Conservation (phyloP, 2,113 vertebrate species). For the Oxygymnocypris stewartii region DNA sequence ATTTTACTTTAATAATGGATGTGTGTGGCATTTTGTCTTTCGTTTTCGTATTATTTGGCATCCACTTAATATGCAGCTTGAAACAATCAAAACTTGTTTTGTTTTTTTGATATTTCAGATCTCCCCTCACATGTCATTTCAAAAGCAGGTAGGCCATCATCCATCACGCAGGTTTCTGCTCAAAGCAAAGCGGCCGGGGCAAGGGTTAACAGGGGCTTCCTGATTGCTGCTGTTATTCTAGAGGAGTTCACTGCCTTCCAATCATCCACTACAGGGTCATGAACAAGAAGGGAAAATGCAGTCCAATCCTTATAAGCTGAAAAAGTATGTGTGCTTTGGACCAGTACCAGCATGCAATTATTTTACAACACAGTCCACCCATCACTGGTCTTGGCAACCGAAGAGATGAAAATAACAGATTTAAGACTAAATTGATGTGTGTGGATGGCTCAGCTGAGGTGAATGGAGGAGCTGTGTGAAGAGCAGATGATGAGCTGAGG, state of each 20-base stretch:
- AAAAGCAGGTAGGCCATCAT: slow-evolving; percentile 40
- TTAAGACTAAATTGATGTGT: slow-evolving; percentile 16
- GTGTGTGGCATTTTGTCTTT: not conserved
- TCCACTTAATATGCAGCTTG: slow-evolving; percentile 36
- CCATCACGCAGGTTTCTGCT: slow-evolving; percentile 43
- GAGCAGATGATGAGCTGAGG: not conserved
- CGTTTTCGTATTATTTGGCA: slow-evolving; percentile 32
- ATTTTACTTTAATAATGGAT: slow-evolving; percentile 22
- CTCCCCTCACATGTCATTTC: slow-evolving; percentile 25
- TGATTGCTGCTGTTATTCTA: slow-evolving; percentile 54
- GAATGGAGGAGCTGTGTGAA: not conserved
- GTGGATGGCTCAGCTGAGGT: not conserved
- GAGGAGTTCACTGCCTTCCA: slow-evolving; percentile 51
- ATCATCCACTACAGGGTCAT: slow-evolving; percentile 49
- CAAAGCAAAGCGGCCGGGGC: slow-evolving; percentile 24
- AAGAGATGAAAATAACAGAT: slow-evolving; percentile 5
- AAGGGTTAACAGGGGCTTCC: slow-evolving; percentile 48
- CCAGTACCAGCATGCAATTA: slow-evolving; percentile 39
- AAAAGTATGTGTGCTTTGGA: slow-evolving; percentile 51
- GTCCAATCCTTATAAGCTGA: slow-evolving; percentile 52
- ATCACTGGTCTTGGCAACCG: not conserved
- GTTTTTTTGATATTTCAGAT: slow-evolving; percentile 18
- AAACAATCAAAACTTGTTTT: slow-evolving; percentile 48
- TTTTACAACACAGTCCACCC: slow-evolving; percentile 34
- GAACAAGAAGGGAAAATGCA: slow-evolving; percentile 27